Evolutionary conservation across 2,113 vertebrate genomes (phyloP), one percentile per base, ranked within the genome.

Genomic region (Tetraodon nigroviridis): DNA sequence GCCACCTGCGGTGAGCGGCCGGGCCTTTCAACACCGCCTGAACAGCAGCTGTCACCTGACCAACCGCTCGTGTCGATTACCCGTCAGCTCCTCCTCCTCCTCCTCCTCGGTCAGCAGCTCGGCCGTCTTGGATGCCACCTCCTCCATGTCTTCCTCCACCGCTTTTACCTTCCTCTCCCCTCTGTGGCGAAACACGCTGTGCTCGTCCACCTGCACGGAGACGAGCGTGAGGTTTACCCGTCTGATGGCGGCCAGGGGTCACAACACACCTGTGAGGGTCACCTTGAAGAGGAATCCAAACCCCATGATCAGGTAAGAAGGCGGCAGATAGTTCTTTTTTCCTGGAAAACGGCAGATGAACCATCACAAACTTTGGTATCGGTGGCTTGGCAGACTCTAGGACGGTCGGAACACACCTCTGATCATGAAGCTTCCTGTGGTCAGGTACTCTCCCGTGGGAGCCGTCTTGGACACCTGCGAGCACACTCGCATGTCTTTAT

Each of bases 251-350:
- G 58, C 5, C 12, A 53, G 47, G 2, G 17, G 1, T 1, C 45
- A 27, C 24, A 3, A 66, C 24, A 13, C 32, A 11, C 32, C 42
- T 11, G 37, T 1, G 21, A 12, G 8, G 19, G 63, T 78, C 90
- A 97, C 97, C 94, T 98, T 99, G 55, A 99, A 99, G 47, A 99
- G 90, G 87, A 99, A 98, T 68, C 94, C 94, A 51, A 98, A 98
- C 6, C 97, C 97, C 97, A 99, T 96, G 88, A 99, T 97, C 79
- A 99, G 84, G 77, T 99, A 98, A 0, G 97, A 98, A 2, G 97
- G 97, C 3, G 97, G 97, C 61, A 99, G 90, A 21, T 94, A 99
- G 83, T 99, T 99, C 86, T 99, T 99, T 85, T 99, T 99, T 75
- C 96, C 97, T 99, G 82, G 7, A 72, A 44, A 87, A 58, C 48